Percentiles rank a stretch among this genome's conserved stretches.
These are phyloP conservation scores for Brachionus manjavacas DNA, from an alignment of 1,140 invertebrate genomes.

Conservation along the genomic window DNA sequence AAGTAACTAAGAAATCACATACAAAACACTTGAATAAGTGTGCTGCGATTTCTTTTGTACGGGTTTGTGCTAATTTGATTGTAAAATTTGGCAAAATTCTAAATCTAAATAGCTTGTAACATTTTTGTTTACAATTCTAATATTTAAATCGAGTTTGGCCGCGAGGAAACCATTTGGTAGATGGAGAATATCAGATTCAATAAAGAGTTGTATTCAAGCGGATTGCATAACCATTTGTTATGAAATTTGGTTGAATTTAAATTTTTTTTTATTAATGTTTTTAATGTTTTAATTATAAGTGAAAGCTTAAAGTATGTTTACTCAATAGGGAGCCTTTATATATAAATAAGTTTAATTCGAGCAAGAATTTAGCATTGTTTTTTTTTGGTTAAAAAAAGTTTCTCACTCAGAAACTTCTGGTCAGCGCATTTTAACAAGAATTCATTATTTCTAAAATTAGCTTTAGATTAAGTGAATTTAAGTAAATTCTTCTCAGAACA, in stretches of 20 bases:
- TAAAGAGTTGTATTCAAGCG: neutral
- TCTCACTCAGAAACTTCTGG: neutral
- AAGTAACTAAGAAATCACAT: neutral
- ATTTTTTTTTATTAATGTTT: neutral
- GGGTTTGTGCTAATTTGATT: neutral
- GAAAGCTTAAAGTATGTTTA: neutral
- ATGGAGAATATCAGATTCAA: neutral
- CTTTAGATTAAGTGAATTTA: neutral
- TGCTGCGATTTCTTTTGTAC: constrained; percentile 9
- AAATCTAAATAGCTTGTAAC: constrained; percentile 13
- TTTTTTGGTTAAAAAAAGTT: neutral
- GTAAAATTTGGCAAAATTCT: neutral
- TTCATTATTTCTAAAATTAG: neutral
- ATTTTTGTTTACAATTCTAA: constrained; percentile 39
- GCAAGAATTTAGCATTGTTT: neutral
- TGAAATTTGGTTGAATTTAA: neutral
- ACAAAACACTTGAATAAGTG: neutral
- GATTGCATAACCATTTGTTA: neutral
- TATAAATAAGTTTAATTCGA: neutral
- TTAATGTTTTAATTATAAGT: neutral
- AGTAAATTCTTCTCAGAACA: neutral
- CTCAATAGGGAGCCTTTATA: neutral
- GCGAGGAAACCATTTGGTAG: constrained; percentile 1
- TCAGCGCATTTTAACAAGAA: neutral
- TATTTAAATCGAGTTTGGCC: neutral